Percentiles rank a stretch among this genome's conserved stretches.
Conservation (phyloP, 1,140 invertebrate genomes). For the Bombus soroeensis region DNA sequence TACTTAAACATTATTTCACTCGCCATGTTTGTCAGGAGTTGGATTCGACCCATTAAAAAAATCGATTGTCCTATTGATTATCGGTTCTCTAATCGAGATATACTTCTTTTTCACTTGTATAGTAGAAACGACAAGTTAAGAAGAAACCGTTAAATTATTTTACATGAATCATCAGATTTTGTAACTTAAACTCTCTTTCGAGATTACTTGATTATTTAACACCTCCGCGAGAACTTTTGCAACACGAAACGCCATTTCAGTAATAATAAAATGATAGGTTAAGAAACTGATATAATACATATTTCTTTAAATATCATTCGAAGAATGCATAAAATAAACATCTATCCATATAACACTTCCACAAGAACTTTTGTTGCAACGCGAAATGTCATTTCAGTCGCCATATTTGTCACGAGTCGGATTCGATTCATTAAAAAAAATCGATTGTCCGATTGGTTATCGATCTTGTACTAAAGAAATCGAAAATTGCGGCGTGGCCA, state of each 20-base stretch:
- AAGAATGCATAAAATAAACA: neutral
- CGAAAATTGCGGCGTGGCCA: neutral
- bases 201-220: neutral
- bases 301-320: neutral
- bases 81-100: too few species aligned
- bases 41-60: neutral
- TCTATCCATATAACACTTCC: neutral
- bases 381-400: neutral
- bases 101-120: too few species aligned
- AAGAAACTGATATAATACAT: neutral
- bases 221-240: too few species aligned
- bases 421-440: neutral
- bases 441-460: neutral
- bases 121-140: too few species aligned
- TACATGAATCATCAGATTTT: too few species aligned
- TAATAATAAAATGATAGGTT: too few species aligned
- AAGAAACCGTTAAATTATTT: too few species aligned
- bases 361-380: neutral
- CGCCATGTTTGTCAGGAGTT: neutral
- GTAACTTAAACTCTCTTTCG: too few species aligned
- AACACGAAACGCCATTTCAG: too few species aligned
- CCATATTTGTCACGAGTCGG: neutral
- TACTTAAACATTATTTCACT: neutral
- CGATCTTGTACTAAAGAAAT: constrained; percentile 8
- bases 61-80: neutral